phyloP scores from a whole-genome alignment of 2,888 invertebrate genomes.

The Aleiodes leptofemur region DNA sequence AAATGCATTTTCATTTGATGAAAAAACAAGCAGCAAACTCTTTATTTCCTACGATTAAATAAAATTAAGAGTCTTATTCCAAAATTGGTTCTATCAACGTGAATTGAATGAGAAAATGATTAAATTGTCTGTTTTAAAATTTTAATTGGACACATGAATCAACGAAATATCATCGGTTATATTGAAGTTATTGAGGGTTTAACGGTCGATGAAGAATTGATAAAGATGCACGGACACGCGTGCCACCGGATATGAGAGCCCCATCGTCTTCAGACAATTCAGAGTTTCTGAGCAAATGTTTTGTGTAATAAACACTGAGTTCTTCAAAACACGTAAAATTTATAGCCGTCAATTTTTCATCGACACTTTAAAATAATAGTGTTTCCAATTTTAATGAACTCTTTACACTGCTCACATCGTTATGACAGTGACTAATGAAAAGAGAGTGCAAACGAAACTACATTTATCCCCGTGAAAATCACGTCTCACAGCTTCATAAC shows the following conservation, averaged over 20 bases:
- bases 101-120: conserved; percentile 5
- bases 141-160: conserved; percentile 21
- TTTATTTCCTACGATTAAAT: too few relatives aligned
- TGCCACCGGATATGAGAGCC: conserved; percentile 72
- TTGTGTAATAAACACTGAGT: conserved; percentile 14
- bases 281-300: conserved; percentile 20
- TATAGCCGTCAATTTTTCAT: too few relatives aligned
- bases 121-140: conserved; percentile 5
- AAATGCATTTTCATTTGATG: neutral
- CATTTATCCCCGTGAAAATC: too few relatives aligned
- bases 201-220: conserved; percentile 71
- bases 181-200: conserved; percentile 53
- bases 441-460: too few relatives aligned
- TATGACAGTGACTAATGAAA: too few relatives aligned
- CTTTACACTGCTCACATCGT: too few relatives aligned
- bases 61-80: conserved; percentile 27
- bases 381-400: too few relatives aligned
- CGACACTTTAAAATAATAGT: too few relatives aligned
- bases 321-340: neutral
- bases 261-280: conserved; percentile 53
- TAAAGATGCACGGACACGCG: conserved; percentile 74
- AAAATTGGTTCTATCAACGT: conserved; percentile 26
- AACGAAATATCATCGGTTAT: conserved; percentile 13
- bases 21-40: too few relatives aligned
- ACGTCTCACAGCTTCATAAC: too few relatives aligned